A percentile compares a stretch with the other conserved stretches of the same genome.
These are phyloP conservation scores for Magallana ariakensis DNA, from an alignment of 1,140 invertebrate genomes.

Conservation along the genomic window DNA sequence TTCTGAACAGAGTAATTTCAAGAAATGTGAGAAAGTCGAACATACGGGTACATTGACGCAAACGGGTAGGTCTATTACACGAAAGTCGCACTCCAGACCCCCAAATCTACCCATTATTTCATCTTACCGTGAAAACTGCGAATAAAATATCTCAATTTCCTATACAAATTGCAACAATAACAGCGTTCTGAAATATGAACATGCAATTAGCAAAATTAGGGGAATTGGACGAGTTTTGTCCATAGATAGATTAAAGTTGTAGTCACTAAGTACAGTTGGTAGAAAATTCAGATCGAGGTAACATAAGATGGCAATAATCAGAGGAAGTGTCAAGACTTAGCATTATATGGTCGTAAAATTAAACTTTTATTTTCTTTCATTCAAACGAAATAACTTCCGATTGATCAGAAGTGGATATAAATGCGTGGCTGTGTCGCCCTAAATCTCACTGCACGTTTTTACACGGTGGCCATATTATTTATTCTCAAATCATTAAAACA, in stretches of 20 bases:
- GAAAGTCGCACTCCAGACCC: neutral
- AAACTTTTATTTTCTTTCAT: neutral
- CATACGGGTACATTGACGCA: neutral
- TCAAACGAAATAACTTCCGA: neutral
- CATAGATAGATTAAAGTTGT: neutral
- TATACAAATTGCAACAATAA: neutral
- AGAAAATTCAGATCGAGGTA: neutral
- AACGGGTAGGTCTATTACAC: neutral
- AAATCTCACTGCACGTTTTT: too few relatives aligned
- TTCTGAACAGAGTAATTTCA: conserved; percentile 19
- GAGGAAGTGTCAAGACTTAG: neutral
- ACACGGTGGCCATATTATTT: too few relatives aligned
- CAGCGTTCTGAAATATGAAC: conserved; percentile 18
- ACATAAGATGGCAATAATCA: neutral
- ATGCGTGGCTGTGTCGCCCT: too few relatives aligned
- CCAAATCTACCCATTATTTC: neutral
- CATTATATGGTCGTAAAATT: neutral
- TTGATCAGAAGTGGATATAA: neutral
- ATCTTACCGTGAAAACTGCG: neutral
- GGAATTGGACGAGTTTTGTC: neutral
- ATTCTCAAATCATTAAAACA: neutral
- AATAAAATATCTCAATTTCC: neutral
- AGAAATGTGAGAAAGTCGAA: neutral
- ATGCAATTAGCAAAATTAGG: conserved; percentile 34
- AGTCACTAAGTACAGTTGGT: neutral